Evolutionary conservation across 1,140 invertebrate species (phyloP).

Genomic region (Polypedilum pembai): DNA sequence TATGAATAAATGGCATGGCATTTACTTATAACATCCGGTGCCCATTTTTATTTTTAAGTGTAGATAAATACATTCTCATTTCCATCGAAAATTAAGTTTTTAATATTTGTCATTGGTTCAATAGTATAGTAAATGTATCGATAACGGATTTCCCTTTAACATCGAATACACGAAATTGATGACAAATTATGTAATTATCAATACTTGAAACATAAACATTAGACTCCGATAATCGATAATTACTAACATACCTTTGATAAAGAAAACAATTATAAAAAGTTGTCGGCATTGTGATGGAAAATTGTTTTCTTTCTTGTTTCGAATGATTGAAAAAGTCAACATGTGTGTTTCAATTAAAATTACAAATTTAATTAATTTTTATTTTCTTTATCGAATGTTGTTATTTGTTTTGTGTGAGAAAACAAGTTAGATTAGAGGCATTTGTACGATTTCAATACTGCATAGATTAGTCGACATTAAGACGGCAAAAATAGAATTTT

Average conservation of each 20-base stretch:
- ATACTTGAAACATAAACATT: neutral
- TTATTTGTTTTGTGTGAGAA: neutral
- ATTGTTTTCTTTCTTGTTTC: neutral
- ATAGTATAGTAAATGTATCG: neutral
- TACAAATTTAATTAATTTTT: conserved; percentile 27
- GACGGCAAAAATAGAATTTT: too few relatives aligned
- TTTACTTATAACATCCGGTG: conserved; percentile 22
- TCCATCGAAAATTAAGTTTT: neutral
- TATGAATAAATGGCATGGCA: neutral
- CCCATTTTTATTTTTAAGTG: conserved; percentile 7
- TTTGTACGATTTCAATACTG: too few relatives aligned
- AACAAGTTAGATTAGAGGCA: too few relatives aligned
- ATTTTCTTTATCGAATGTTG: neutral
- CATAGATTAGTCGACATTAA: too few relatives aligned
- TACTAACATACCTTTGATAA: neutral
- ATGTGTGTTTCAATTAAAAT: conserved; percentile 21
- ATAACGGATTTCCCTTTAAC: conserved; percentile 17
- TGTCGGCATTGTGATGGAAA: neutral
- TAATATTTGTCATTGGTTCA: neutral
- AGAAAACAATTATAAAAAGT: neutral
- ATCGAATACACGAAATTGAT: neutral
- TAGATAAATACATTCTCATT: neutral
- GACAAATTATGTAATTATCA: conserved; percentile 14
- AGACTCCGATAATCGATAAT: neutral
- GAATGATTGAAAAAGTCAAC: neutral